A percentile compares a stretch with the other conserved stretches of the same genome.
Conservation (phyloP, 2,113 vertebrate species). For the Lontra canadensis region DNA sequence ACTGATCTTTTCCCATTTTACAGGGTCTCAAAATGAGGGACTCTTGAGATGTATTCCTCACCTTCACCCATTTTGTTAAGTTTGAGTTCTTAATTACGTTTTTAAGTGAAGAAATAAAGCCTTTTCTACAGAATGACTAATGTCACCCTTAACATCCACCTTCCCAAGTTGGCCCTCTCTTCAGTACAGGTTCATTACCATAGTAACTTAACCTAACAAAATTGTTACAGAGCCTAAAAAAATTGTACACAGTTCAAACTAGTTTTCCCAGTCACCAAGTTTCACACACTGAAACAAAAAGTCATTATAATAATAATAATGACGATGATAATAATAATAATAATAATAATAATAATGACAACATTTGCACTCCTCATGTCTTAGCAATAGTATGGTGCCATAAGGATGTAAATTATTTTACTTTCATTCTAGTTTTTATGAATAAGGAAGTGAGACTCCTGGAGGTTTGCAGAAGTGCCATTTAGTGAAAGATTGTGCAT, state of each 20-base stretch:
- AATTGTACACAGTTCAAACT: background rate
- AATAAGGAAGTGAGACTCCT: background rate
- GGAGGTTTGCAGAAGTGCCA: background rate
- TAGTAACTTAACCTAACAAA: background rate
- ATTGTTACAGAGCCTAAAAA: background rate
- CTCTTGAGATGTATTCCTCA: background rate
- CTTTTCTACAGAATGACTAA: background rate
- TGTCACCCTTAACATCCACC: too few species aligned
- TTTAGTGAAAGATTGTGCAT: background rate
- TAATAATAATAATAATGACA: background rate
- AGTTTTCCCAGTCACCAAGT: background rate
- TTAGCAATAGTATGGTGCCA: background rate
- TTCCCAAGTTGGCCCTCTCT: background rate
- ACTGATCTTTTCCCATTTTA: background rate
- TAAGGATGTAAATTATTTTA: background rate
- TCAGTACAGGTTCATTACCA: background rate
- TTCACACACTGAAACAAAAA: background rate
- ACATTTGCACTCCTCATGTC: background rate
- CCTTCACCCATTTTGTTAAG: background rate
- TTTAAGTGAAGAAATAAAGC: background rate
- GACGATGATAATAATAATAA: background rate
- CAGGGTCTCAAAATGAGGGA: background rate
- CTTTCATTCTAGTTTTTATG: background rate
- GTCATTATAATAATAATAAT: background rate
- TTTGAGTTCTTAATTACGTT: background rate